Base-by-base conservation (phyloP, 2,888 invertebrate species). In the Cerastis rubricosa region DNA sequence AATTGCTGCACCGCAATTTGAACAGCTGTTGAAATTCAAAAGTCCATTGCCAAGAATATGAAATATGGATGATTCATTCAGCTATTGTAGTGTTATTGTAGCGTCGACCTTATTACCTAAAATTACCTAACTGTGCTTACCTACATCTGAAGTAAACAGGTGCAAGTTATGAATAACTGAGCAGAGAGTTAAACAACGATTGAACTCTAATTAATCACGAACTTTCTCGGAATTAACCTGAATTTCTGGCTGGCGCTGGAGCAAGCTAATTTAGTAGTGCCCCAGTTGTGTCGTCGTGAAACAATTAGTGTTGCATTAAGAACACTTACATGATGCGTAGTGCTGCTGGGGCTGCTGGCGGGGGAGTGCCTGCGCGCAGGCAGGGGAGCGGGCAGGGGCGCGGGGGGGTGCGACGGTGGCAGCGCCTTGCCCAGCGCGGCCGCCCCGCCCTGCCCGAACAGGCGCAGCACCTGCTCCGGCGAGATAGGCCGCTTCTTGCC, bases 401-500 rank as follows among this genome's bases (percentile, higher is more conserved):
- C 96, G 14, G 95, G 94, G 4, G 95, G 94, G 75, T 96, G 96
- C 61, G 96, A 95, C 2, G 96, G 96, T 63, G 96, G 96, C 86
- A 96, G 90, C 1, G 96, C 96, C 83, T 96, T 96, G 88, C 96
- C 96, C 80, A 96, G 91, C 83, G 96, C 96, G 67, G 96, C 96
- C 22, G 96, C 95, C 19, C 96, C 96, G 35, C 96, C 96, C 88
- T 97, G 97, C 82, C 97, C 97, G 89, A 97, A 97, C 92, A 97
- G 93, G 93, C 98, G 97, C 89, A 98, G 95, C 90, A 98, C 98
- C 96, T 98, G 98, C 96, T 99, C 98, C 82, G 98, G 98, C 68
- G 98, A 98, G 87, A 98, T 98, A 83, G 98, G 98, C 80, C 98
- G 97, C 94, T 98, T 98, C 95, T 98, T 98, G 93, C 97, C 97